phyloP scores from a whole-genome alignment of 2,113 vertebrate species.

The Turnix velox region DNA sequence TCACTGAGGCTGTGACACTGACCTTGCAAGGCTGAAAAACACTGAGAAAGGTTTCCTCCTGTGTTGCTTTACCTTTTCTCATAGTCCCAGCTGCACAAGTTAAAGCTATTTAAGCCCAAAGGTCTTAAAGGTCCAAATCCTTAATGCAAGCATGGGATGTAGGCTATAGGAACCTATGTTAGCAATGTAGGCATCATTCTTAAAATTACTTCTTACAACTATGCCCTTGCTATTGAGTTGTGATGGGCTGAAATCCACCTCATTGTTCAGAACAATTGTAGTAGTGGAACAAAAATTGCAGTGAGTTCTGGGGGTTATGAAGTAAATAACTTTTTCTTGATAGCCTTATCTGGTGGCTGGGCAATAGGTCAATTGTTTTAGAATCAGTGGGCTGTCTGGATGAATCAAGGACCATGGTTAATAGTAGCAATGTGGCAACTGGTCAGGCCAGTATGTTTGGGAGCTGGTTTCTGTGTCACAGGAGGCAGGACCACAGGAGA shows the following conservation, averaged over 20 bases:
- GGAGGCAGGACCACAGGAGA: background rate
- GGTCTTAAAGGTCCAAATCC: background rate
- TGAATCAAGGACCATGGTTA: background rate
- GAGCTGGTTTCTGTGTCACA: background rate
- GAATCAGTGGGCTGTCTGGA: background rate
- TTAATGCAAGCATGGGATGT: background rate
- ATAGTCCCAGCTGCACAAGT: background rate
- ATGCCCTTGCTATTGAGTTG: background rate
- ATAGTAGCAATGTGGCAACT: background rate
- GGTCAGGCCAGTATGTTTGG: background rate
- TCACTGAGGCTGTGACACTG: background rate
- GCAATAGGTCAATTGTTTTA: rapidly evolving
- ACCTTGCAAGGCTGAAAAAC: background rate
- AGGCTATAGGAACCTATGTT: background rate
- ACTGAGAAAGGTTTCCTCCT: background rate
- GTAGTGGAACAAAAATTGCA: background rate
- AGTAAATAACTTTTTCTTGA: background rate
- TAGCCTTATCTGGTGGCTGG: background rate
- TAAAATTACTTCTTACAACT: background rate
- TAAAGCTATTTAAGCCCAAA: background rate
- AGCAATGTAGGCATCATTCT: background rate
- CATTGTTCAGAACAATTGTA: background rate
- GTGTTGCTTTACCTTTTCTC: background rate
- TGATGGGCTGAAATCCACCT: background rate
- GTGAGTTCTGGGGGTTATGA: background rate